Evolutionary conservation across 2,888 invertebrate species (phyloP), one percentile per base, ranked within the genome.

Genomic region (Heliconius charithonia): DNA sequence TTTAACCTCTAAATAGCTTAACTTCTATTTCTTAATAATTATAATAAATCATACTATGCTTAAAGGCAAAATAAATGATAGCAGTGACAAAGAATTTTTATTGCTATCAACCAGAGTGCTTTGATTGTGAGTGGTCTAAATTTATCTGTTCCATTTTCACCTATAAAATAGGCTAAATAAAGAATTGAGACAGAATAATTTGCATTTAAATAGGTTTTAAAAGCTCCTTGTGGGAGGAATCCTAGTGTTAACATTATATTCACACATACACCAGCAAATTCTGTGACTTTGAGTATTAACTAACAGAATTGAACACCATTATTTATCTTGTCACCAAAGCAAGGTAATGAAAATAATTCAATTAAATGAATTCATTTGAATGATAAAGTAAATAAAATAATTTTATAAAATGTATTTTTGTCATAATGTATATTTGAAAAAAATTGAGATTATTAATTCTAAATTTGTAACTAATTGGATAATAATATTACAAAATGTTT

Each of bases 71-170:
- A 25, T 25, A 2, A 16, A 41, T 41, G 69, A 69, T 25, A 41
- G 25, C 51, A 59, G 4, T 16, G 25, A 16, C n/a, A 12, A n/a
- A 72, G n/a, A 72, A 32, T 56, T 56, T 29, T 29, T 71, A 56
- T 71, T 51, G n/a, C 12, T 27, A 71, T 71, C 19, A 29, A 29
- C 71, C 32, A 56, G 71, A 71, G 32, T 72, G n/a, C 25, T 37
- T 6, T 72, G 25, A 71, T 56, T 29, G 56, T 22, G 12, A 32
- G 16, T 72, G 59, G 59, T 72, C 59, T 72, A 72, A 59, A 59
- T 59, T 59, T 72, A 74, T 22, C 63, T 65, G 41, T 41, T 41
- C 62, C 41, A 74, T 74, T 74, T 74, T 63, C 45, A 65, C 74
- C 74, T 74, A 45, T 45, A 27, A 27, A 45, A 27, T 41, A 27